Conservation (phyloP, 2,113 vertebrate species). For the Dasyprocta punctata region DNA sequence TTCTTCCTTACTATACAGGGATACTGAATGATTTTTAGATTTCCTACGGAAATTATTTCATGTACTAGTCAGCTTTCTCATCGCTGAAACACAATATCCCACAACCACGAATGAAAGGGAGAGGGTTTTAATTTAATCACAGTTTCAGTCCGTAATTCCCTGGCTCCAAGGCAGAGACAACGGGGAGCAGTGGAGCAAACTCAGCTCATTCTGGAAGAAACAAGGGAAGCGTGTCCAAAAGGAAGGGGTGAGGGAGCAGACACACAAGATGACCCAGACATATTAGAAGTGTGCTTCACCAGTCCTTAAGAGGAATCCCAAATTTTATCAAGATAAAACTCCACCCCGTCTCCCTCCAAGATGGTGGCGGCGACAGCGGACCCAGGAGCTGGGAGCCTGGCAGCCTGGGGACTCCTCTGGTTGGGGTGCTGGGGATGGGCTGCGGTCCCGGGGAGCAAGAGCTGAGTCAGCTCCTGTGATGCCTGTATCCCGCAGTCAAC, state of each 20-base stretch:
- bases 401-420: slow-evolving; percentile 88
- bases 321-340: background rate
- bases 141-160: background rate
- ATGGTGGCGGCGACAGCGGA: slow-evolving; percentile 97
- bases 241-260: background rate
- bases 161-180: background rate
- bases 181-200: background rate
- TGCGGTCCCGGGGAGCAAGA: slow-evolving; percentile 90
- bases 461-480: slow-evolving; percentile 92
- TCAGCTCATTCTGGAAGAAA: background rate
- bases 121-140: background rate
- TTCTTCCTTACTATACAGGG: background rate
- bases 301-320: background rate
- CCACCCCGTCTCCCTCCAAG: slow-evolving; percentile 84
- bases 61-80: background rate
- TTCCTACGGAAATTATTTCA: background rate
- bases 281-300: background rate
- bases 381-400: slow-evolving; percentile 89
- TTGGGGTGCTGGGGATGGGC: slow-evolving; percentile 86
- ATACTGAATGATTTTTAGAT: background rate
- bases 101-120: background rate
- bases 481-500: slow-evolving; percentile 96
- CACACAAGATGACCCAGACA: background rate
- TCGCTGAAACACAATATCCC: background rate
- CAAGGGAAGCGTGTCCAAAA: background rate